Evolutionary conservation across 1,140 invertebrate genomes (phyloP).

Genomic region (Caerostris extrusa): DNA sequence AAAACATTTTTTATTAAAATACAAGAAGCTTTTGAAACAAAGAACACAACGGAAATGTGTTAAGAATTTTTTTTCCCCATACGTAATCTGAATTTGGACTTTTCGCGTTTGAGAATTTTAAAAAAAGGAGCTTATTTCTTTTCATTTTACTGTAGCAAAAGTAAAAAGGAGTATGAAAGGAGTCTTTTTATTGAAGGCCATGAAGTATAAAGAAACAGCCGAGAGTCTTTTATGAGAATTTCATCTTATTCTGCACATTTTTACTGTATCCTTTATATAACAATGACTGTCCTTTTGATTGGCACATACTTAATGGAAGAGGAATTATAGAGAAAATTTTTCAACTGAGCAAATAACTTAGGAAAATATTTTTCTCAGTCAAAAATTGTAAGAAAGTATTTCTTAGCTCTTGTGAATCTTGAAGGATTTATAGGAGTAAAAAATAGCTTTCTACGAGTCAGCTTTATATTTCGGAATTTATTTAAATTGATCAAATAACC

Average conservation of each 20-base stretch:
- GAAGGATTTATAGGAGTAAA: neutral
- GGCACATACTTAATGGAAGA: neutral
- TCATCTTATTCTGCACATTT: neutral
- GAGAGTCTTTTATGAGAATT: neutral
- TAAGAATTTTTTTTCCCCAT: neutral
- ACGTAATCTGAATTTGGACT: neutral
- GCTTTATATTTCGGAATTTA: too few species aligned
- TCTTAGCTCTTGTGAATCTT: neutral
- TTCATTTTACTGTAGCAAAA: neutral
- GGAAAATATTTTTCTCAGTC: neutral
- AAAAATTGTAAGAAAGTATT: neutral
- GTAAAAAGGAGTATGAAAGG: neutral
- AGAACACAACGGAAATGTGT: too few species aligned
- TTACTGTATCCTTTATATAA: neutral
- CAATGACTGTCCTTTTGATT: neutral
- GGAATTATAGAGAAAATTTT: neutral
- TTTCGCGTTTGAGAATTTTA: neutral
- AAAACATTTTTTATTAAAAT: too few species aligned
- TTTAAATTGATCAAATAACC: too few species aligned
- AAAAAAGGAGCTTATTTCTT: neutral
- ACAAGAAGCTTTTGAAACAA: too few species aligned
- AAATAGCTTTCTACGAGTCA: too few species aligned
- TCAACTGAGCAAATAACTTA: neutral
- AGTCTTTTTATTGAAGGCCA: neutral
- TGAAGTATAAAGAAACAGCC: neutral